Evolutionary conservation across 2,797 vertebrate genomes (phyloP), one percentile per base, ranked within the genome.

Genomic region (Lophius americanus): DNA sequence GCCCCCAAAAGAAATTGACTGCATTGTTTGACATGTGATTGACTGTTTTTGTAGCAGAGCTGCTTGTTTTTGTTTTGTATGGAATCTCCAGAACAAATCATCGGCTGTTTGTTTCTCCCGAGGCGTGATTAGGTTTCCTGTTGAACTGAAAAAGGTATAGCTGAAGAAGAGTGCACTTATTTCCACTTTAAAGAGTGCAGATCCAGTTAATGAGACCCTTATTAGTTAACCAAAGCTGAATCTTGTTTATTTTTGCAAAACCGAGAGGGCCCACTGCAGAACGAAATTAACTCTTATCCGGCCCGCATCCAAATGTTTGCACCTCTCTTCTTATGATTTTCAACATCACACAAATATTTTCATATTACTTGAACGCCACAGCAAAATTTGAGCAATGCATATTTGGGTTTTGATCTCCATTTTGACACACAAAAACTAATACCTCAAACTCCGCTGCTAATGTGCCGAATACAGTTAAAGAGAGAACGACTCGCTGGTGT

Each of bases 391-490:
- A 84, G 81, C 94, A 88, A 92, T 88, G 94, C 92, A 92, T 91
- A 95, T 94, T 96, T 95, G 95, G 95, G 93, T 97, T 96, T 84
- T 93, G 95, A 93, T 96, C 95, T 97, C 95, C 95, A 96, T 96
- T 96, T 95, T 97, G 95, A 97, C 95, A 49, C 95, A 92, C 94
- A 96, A 95, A 93, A 95, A 97, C 94, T 95, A 95, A 98, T 98
- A 98, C 97, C 97, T 99, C 97, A 97, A 96, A 93, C 93, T 93
- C 93, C 93, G 94, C 94, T 95, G 94, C 94, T 95, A 94, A 90
- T 89, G 91, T 92, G 84, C 85, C 89, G 91, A 91, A 90, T 89
- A 89, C 87, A 83, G 85, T 84, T 74, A 54, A 83, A 84, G 76
- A 81, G 41, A 60, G 66, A 43, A 67, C 44, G 49, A 44, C 38